Base-by-base conservation (phyloP, 64 coral and sea anemone species). In the Dendrophyllia cribrosa region DNA sequence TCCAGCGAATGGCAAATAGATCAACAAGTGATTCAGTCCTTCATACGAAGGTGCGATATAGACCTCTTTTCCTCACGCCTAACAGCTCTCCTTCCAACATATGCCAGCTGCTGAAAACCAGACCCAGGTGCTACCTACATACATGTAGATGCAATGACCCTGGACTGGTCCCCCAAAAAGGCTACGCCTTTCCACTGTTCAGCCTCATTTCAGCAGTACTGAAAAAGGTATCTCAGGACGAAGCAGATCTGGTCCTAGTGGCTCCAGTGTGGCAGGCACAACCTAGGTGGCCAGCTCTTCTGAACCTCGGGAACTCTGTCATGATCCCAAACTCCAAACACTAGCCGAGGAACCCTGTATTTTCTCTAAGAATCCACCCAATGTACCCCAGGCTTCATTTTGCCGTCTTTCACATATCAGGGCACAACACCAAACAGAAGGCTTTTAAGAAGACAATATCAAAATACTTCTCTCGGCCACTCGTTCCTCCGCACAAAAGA, bases 111-210 rank as follows among this genome's bases (percentile, higher is more conserved):
- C 55, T 92, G 90, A 72, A 71, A 83, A 74, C 90, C 90, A 63
- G 81, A 92, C 64, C 82, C 72, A 50, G 69, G 75, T 21, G 58
- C 48, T 6, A 51, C 75, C 21, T 51, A 74, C 43, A 86, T n/a
- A n/a, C n/a, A n/a, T n/a, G n/a, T 58, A 65, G 89, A 91, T 59
- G 77, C 89, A 48, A 72, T 91, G 20, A 91, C 56, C 50, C 51
- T 91, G 1, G 49, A 91, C 52, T 91, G 77, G 77, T 43, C 55
- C 46, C 77, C 21, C 45, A 72, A 53, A 12, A 21, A 53, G 79
- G 76, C 2, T 91, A 91, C 70, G 34, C 91, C 15, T 93, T 93
- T 61, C 82, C 91, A 21, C 91, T 70, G 47, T 93, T 93, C 82
- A 93, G 86, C n/a, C 70, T 93, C 20, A 58, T 86, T 46, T 8